Conservation (phyloP, 2,797 vertebrate species). For the Glyptemys insculpta region DNA sequence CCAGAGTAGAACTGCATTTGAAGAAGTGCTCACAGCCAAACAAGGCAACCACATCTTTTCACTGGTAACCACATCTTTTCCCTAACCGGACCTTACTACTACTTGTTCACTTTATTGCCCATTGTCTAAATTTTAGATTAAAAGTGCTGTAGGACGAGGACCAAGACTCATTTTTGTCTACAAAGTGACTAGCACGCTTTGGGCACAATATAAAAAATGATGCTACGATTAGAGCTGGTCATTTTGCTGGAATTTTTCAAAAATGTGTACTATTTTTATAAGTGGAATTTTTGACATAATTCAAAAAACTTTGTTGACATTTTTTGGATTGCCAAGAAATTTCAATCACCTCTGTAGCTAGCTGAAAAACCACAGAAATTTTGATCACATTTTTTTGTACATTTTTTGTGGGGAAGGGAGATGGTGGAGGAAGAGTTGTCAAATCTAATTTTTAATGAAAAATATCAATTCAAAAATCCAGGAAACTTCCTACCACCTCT, state of each 20-base stretch:
- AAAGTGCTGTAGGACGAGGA: neutral
- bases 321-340: neutral
- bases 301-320: neutral
- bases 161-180: neutral
- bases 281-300: neutral
- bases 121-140: neutral
- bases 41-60: neutral
- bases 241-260: neutral
- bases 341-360: neutral
- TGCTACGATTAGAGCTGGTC: neutral
- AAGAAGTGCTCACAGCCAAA: slow-evolving; percentile 36
- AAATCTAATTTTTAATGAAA: neutral
- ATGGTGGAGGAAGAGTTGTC: neutral
- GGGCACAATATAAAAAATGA: neutral
- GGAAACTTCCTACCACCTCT: neutral
- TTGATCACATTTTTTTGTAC: neutral
- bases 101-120: neutral
- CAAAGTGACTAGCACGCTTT: neutral
- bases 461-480: neutral
- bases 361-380: neutral
- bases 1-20: slow-evolving; percentile 39
- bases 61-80: accelerated
- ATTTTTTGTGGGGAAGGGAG: neutral
- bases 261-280: neutral
- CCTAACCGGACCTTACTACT: neutral